Base-by-base conservation (phyloP, 2,888 invertebrate genomes). In the Stegana nigrithorax region DNA sequence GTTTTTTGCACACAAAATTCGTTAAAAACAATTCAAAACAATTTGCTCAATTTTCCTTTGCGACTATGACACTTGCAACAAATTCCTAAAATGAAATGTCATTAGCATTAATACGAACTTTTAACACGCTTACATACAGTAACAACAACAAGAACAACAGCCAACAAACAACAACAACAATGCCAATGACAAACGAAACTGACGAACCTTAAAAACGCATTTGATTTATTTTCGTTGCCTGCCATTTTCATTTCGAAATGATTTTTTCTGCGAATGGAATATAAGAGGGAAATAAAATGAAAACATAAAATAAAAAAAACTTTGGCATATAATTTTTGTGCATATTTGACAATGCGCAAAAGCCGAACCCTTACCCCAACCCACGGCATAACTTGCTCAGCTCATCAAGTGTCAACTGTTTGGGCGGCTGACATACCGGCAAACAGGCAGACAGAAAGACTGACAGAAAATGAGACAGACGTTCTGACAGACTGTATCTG, bases 81-180 rank as follows among this genome's bases (percentile, higher is more conserved):
- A 26, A 32, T 32, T 53, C 17, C 32, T 59, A 58, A 75, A 73
- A 75, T 73, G 75, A 75, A 73, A 75, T 73, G 73, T 71, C 73
- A 73, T 73, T 73, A 75, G 68, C 73, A 72, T 73, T 73, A 73
- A 73, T 70, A 75, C 68, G 71, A n/a, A 75, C 70, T 73, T 76
- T 75, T 74, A 73, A 75, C 73, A 73, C 76, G 69, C n/a, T n/a
- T n/a, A 63, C 8, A 8, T 7, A 50, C 26, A 50, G n/a, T 17
- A 12, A 23, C 23, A 47, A 6, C 3, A 23, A 19, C 17, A 19
- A 21, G 5, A 17, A 45, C 19, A 47, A 17, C 0, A 21, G n/a
- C 21, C 23, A 21, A 47, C 29, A 25, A 50, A n/a, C 26, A n/a
- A 25, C 25, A 50, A 21, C 25, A 25, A 45, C 45, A 4, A 23